Conservation (phyloP, 2,797 vertebrate genomes). For the Microctenopoma stevenorrisi region DNA sequence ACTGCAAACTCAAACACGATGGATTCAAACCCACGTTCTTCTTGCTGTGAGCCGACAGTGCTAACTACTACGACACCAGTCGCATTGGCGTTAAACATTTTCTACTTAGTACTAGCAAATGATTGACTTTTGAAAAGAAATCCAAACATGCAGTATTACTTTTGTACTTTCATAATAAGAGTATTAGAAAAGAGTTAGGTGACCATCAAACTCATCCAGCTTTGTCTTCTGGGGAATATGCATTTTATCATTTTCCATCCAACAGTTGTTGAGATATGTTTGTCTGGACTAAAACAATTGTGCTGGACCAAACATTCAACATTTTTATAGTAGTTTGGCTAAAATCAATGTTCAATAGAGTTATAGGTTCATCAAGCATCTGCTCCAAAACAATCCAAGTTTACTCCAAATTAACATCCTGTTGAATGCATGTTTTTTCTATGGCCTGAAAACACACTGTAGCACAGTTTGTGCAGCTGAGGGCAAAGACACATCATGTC, state of each 20-base stretch:
- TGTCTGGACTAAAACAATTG: background rate
- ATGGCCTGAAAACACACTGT: constrained; percentile 1
- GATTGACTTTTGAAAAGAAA: too few relatives aligned
- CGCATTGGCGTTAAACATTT: background rate
- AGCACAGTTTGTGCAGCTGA: constrained; percentile 13
- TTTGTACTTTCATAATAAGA: background rate
- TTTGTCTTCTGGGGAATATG: background rate
- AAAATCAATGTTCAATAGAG: background rate
- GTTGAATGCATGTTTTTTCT: constrained; percentile 1
- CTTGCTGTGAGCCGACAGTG: too few relatives aligned
- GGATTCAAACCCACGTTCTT: too few relatives aligned
- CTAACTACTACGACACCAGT: too few relatives aligned
- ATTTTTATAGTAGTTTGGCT: background rate
- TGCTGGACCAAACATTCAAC: too few relatives aligned
- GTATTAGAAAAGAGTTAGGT: background rate
- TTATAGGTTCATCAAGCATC: background rate
- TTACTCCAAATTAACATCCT: background rate
- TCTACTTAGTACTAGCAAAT: background rate
- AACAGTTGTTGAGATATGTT: background rate
- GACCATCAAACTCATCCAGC: background rate
- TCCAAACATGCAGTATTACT: background rate
- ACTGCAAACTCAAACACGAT: too few relatives aligned
- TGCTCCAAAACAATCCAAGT: constrained; percentile 8
- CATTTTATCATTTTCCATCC: background rate
- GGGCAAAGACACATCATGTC: constrained; percentile 20